These are phyloP conservation scores for Anolis sagrei DNA, from an alignment of 2,113 vertebrate genomes.

Conservation along the genomic window DNA sequence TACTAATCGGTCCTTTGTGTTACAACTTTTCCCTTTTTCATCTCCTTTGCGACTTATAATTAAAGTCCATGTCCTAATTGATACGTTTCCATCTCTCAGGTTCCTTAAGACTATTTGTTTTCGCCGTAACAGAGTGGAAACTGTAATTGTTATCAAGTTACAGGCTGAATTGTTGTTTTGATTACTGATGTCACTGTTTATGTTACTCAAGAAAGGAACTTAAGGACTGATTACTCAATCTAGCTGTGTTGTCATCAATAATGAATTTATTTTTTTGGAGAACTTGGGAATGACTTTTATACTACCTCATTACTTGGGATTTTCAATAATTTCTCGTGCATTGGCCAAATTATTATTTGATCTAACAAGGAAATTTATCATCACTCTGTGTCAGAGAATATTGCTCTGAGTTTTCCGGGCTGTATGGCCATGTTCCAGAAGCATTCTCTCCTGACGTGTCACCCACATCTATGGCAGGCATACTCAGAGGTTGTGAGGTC, in stretches of 20 bases:
- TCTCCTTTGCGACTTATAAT: not conserved
- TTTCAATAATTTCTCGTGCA: not conserved
- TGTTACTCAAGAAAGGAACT: not conserved
- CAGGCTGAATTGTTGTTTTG: not conserved
- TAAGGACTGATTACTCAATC: not conserved
- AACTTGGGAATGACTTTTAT: too few species aligned
- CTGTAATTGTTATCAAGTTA: not conserved
- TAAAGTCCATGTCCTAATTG: not conserved
- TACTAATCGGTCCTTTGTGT: not conserved
- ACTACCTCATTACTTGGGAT: too few species aligned
- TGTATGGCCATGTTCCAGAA: too few species aligned
- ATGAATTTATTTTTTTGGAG: not conserved
- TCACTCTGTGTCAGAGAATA: too few species aligned
- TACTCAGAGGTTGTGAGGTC: too few species aligned
- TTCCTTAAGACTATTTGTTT: too few species aligned
- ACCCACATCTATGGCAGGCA: too few species aligned
- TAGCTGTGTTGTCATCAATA: not conserved
- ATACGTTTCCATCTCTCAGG: too few species aligned
- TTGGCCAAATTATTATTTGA: not conserved
- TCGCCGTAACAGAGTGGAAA: too few species aligned
- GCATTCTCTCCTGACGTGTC: too few species aligned
- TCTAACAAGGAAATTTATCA: too few species aligned
- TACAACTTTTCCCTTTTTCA: not conserved
- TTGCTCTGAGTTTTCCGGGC: too few species aligned
- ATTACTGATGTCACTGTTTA: not conserved